Evolutionary conservation across 2,797 vertebrate genomes (phyloP).

Genomic region (Microcaecilia unicolor): DNA sequence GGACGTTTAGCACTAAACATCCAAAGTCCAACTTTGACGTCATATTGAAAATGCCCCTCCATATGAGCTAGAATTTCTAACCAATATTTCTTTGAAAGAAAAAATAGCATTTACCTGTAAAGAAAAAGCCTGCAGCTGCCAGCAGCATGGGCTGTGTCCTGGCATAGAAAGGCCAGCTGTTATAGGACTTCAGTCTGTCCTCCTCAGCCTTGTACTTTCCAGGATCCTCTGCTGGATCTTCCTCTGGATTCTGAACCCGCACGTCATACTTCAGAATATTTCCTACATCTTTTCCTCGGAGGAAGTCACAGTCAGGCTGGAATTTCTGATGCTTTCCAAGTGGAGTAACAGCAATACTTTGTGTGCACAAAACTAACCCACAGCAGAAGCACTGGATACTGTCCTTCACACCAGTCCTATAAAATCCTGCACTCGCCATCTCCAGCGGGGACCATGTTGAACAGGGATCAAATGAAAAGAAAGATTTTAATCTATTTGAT

Average conservation of each 20-base stretch:
- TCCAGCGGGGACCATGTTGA: constrained; percentile 3
- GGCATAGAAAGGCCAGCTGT: neutral
- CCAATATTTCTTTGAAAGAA: too few relatives aligned
- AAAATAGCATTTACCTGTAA: neutral
- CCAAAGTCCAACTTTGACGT: too few relatives aligned
- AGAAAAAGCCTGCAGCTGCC: constrained; percentile 13
- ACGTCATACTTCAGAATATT: constrained; percentile 10
- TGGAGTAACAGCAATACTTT: neutral
- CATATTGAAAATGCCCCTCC: too few relatives aligned
- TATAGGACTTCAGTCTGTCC: neutral
- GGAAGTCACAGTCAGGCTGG: constrained; percentile 5
- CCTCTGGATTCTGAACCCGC: neutral
- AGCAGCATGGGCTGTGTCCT: neutral
- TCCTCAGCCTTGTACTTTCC: neutral
- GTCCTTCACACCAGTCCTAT: neutral
- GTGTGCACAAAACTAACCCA: constrained; percentile 7
- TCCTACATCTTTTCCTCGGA: constrained; percentile 11
- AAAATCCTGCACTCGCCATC: constrained; percentile 17
- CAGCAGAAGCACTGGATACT: constrained; percentile 16
- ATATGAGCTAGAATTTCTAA: too few relatives aligned
- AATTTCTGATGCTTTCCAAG: neutral
- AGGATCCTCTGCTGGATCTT: neutral
- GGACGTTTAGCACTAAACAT: too few relatives aligned
- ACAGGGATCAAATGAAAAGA: neutral
- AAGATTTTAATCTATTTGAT: constrained; percentile 13